These are phyloP conservation scores for Rhagonycha lutea DNA, from an alignment of 2,888 invertebrate genomes.

Conservation along the genomic window DNA sequence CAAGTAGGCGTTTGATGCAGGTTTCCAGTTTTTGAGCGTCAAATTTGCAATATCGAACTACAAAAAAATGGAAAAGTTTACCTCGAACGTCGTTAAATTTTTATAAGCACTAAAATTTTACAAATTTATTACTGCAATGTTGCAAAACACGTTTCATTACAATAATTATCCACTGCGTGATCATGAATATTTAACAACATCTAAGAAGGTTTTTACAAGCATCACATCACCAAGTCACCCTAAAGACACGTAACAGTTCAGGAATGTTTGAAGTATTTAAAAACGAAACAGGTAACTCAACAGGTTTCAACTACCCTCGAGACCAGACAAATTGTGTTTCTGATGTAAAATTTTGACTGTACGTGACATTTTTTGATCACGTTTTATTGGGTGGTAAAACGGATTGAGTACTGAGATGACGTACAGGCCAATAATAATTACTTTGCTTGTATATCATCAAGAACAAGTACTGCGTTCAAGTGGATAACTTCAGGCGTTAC, in stretches of 20 bases:
- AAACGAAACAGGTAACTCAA: conserved; percentile 18
- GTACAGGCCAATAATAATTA: conserved; percentile 10
- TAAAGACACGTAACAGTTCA: conserved; percentile 16
- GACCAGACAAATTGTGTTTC: conserved; percentile 10
- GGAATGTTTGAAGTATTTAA: conserved; percentile 15
- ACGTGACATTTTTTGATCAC: neutral
- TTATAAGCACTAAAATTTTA: neutral
- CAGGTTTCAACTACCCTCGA: conserved; percentile 16
- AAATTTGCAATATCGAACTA: neutral
- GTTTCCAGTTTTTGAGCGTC: neutral
- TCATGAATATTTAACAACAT: neutral
- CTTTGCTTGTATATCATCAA: conserved; percentile 7
- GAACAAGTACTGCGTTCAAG: conserved; percentile 19
- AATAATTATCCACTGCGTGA: neutral
- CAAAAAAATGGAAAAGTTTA: neutral
- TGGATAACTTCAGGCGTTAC: conserved; percentile 34
- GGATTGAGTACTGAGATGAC: conserved; percentile 3
- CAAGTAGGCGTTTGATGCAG: neutral
- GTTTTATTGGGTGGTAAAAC: neutral
- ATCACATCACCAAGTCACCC: neutral
- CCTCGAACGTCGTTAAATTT: neutral
- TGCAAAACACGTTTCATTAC: neutral
- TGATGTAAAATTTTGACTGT: neutral
- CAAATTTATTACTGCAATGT: neutral
- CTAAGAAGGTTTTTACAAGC: neutral